Percentiles rank a stretch among this genome's conserved stretches.
Conservation (phyloP, 2,113 vertebrate species). For the Zonotrichia leucophrys region DNA sequence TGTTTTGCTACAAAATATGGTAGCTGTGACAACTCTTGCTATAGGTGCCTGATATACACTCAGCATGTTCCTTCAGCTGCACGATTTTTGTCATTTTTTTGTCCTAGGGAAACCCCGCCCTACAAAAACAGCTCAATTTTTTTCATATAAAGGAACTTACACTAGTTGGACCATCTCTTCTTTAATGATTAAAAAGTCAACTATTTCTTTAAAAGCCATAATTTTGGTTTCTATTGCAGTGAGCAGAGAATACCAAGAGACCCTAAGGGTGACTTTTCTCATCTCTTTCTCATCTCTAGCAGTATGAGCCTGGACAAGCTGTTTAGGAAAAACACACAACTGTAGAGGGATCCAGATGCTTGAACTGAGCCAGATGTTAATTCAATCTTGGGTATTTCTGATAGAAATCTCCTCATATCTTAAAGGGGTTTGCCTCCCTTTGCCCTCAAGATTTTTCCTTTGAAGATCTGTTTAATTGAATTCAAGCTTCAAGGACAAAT, state of each 20-base stretch:
- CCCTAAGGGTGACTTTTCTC: not conserved
- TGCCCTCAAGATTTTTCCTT: not conserved
- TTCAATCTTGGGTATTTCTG: not conserved
- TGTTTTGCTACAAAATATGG: not conserved
- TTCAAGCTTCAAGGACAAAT: not conserved
- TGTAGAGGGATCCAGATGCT: not conserved
- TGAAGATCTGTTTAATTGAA: not conserved
- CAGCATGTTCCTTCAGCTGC: not conserved
- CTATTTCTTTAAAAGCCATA: not conserved
- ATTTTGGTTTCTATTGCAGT: not conserved
- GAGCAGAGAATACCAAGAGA: not conserved
- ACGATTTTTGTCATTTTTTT: not conserved
- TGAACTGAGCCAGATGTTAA: not conserved
- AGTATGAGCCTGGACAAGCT: not conserved
- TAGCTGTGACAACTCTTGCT: not conserved
- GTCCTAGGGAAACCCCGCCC: not conserved
- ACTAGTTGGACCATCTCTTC: not conserved
- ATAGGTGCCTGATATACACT: not conserved
- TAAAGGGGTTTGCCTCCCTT: not conserved
- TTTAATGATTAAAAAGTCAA: not conserved
- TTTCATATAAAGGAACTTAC: not conserved
- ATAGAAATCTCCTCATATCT: not conserved
- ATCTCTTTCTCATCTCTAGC: not conserved
- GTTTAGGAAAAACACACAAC: not conserved
- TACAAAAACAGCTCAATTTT: not conserved